A percentile compares a stretch with the other conserved stretches of the same genome.
Evolutionary conservation across 2,113 vertebrate species (phyloP).

Genomic region (Empidonax alnorum): DNA sequence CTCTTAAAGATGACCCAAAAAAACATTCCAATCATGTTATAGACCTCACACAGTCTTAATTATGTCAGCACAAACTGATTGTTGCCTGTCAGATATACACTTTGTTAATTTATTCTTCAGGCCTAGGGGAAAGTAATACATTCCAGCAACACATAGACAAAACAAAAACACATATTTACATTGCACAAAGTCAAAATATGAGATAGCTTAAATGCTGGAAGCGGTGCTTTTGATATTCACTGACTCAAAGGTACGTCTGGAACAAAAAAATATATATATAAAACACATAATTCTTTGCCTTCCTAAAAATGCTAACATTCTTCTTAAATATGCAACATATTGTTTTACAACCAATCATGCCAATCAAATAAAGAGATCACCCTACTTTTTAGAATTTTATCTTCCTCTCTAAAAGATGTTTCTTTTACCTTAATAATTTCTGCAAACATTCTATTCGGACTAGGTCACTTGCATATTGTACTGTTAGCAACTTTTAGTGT

Average conservation of each 20-base stretch:
- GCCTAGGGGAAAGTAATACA: neutral
- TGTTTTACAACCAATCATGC: neutral
- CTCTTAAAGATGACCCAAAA: neutral
- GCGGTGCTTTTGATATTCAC: neutral
- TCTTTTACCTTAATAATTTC: neutral
- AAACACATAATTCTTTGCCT: neutral
- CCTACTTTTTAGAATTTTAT: neutral
- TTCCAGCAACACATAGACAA: neutral
- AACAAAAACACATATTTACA: slow-evolving; percentile 27
- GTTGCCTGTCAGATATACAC: neutral
- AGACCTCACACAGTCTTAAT: slow-evolving; percentile 34
- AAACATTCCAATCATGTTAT: neutral
- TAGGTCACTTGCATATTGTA: neutral
- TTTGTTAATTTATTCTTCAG: neutral
- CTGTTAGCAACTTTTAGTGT: neutral
- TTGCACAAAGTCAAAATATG: neutral
- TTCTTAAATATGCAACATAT: neutral
- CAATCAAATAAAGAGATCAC: neutral
- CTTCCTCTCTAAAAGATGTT: neutral
- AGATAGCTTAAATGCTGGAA: neutral
- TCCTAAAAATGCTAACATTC: neutral
- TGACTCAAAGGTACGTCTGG: neutral
- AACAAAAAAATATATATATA: neutral
- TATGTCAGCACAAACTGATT: neutral
- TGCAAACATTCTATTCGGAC: neutral